Percentiles rank a stretch among this genome's conserved stretches.
These are phyloP conservation scores for Dendropsophus ebraccatus DNA, from an alignment of 2,113 vertebrate genomes.

Conservation along the genomic window DNA sequence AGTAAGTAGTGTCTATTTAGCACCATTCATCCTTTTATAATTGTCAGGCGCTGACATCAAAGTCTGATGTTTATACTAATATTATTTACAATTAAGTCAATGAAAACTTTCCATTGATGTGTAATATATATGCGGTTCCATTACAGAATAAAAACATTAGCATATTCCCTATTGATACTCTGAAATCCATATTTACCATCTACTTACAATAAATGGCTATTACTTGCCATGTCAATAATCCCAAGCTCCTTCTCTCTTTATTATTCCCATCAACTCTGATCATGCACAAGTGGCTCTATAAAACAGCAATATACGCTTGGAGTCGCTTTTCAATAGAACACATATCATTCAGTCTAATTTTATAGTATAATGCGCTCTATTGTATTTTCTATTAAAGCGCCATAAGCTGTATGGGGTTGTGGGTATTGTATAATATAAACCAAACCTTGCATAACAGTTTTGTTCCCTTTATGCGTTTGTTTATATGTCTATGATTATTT, in stretches of 20 bases:
- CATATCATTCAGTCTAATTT: constrained; percentile 15
- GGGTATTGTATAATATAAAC: background rate
- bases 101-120: background rate
- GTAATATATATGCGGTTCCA: background rate
- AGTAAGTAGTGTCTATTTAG: background rate
- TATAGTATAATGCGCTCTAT: background rate
- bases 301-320: background rate
- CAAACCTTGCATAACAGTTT: background rate
- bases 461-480: background rate
- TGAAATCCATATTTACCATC: background rate
- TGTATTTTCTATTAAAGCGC: constrained; percentile 4
- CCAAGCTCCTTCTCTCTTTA: background rate
- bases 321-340: background rate
- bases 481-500: background rate
- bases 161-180: background rate
- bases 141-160: background rate
- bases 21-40: background rate
- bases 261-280: constrained; percentile 20
- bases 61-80: background rate
- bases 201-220: background rate
- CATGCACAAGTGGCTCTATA: constrained; percentile 16
- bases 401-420: background rate
- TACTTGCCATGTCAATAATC: background rate
- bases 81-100: background rate
- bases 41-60: too few relatives aligned